phyloP scores from a whole-genome alignment of 1,140 invertebrate species.

The Drosophila dunni region DNA sequence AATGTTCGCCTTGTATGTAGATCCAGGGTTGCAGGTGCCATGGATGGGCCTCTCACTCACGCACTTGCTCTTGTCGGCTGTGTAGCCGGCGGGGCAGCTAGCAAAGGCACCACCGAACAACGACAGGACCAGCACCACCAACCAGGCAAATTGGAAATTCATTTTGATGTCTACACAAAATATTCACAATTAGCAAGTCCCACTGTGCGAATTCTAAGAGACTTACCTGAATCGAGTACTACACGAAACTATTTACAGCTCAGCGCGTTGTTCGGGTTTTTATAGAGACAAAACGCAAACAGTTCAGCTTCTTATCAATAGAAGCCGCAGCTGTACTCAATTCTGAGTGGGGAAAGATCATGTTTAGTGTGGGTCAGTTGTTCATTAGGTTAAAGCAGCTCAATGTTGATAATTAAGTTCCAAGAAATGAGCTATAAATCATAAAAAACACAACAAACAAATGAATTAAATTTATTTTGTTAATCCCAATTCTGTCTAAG shows the following conservation, averaged over 20 bases:
- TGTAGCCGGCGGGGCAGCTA: constrained; percentile 66
- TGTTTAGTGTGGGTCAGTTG: constrained; percentile 13
- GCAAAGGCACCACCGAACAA: constrained; percentile 51
- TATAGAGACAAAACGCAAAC: constrained; percentile 38
- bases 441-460: constrained; percentile 15
- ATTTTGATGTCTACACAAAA: neutral
- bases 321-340: constrained; percentile 9
- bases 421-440: neutral
- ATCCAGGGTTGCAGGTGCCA: constrained; percentile 69
- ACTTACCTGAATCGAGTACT: constrained; percentile 42
- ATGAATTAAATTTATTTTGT: constrained; percentile 3
- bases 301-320: constrained; percentile 25
- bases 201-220: neutral
- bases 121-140: constrained; percentile 64
- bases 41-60: constrained; percentile 66
- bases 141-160: constrained; percentile 62
- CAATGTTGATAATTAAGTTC: constrained; percentile 33
- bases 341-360: constrained; percentile 25
- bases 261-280: constrained; percentile 25
- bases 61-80: constrained; percentile 55
- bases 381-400: constrained; percentile 22
- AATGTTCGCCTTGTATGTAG: constrained; percentile 57
- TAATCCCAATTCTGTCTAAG: neutral
- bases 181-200: neutral
- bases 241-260: constrained; percentile 50